Evolutionary conservation across 2,797 vertebrate genomes (phyloP).

Genomic region (Carapus acus): DNA sequence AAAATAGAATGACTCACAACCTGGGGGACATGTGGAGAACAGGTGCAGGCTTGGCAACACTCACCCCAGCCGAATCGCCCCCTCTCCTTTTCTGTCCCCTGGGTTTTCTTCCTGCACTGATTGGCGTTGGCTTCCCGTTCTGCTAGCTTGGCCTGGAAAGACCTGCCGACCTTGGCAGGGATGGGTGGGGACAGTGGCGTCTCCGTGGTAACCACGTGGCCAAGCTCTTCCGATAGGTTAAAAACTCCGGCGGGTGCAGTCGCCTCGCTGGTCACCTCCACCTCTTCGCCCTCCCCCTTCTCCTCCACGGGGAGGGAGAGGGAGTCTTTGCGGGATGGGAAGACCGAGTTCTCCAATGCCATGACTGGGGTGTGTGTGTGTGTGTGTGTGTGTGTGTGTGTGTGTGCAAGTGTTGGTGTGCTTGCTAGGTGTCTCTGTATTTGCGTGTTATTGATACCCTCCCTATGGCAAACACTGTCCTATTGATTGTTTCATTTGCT

Average conservation of each 20-base stretch:
- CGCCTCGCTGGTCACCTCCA: conserved; percentile 59
- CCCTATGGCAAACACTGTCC: conserved; percentile 56
- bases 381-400: conserved; percentile 14
- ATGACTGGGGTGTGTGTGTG: conserved; percentile 52
- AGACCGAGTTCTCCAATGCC: conserved; percentile 80
- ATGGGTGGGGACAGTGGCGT: conserved; percentile 43
- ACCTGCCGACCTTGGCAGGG: conserved; percentile 55
- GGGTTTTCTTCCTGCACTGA: conserved; percentile 62
- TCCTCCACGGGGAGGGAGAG: conserved; percentile 71
- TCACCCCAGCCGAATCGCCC: conserved; percentile 76
- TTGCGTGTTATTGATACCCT: conserved; percentile 50
- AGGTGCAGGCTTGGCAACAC: conserved; percentile 26
- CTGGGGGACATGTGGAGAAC: neutral
- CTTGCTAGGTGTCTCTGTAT: conserved; percentile 36
- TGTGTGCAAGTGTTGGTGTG: conserved; percentile 7
- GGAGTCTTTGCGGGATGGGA: conserved; percentile 72
- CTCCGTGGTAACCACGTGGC: conserved; percentile 71
- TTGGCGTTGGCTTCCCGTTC: conserved; percentile 70
- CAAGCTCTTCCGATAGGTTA: conserved; percentile 69
- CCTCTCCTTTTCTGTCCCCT: conserved; percentile 65
- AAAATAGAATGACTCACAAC: neutral
- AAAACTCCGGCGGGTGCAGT: conserved; percentile 52
- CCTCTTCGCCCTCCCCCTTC: conserved; percentile 61
- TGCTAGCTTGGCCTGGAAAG: conserved; percentile 73
- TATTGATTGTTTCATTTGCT: conserved; percentile 65